Evolutionary conservation across 92 coral and sea anemone genomes (phyloP).

Genomic region (Umimayanthus kanabou): DNA sequence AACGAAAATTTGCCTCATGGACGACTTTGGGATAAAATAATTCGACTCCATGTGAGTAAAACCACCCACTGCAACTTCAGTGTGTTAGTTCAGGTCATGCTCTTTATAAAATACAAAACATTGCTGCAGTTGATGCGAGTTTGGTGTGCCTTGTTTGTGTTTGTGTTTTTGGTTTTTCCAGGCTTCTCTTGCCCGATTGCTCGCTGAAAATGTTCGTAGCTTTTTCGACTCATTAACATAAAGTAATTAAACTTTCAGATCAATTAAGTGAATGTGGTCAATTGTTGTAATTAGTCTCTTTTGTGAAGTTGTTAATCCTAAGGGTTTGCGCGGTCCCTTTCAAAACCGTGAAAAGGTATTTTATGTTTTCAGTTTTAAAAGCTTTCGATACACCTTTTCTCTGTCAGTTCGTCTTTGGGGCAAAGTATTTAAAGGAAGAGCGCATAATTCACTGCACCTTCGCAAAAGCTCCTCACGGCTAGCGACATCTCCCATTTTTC

Average conservation of each 20-base stretch:
- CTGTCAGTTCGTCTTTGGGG: conserved; percentile 16
- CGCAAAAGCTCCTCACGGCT: conserved; percentile 35
- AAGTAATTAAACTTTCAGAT: conserved; percentile 6
- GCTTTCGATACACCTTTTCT: conserved; percentile 7
- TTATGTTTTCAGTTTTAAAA: conserved; percentile 17
- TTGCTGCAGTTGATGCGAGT: conserved; percentile 15
- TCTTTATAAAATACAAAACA: background rate
- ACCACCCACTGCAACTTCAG: conserved; percentile 14
- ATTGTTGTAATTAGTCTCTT: conserved; percentile 21
- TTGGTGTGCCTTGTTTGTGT: conserved; percentile 12
- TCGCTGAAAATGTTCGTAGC: conserved; percentile 16
- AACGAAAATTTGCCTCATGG: conserved; percentile 25
- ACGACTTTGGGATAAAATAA: conserved; percentile 14
- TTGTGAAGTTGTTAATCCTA: conserved; percentile 17
- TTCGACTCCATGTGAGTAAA: background rate
- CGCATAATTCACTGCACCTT: conserved; percentile 27
- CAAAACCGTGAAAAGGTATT: conserved; percentile 17
- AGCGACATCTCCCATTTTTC: conserved; percentile 14
- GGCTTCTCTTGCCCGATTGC: conserved; percentile 27
- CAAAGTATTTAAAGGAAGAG: conserved; percentile 11
- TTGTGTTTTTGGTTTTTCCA: conserved; percentile 18
- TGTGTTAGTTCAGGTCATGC: conserved; percentile 6
- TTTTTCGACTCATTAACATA: background rate
- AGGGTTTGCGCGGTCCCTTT: conserved; percentile 31
- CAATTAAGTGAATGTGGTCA: conserved; percentile 1